phyloP scores from a whole-genome alignment of 2,797 vertebrate genomes.

The Hydrolagus colliei region DNA sequence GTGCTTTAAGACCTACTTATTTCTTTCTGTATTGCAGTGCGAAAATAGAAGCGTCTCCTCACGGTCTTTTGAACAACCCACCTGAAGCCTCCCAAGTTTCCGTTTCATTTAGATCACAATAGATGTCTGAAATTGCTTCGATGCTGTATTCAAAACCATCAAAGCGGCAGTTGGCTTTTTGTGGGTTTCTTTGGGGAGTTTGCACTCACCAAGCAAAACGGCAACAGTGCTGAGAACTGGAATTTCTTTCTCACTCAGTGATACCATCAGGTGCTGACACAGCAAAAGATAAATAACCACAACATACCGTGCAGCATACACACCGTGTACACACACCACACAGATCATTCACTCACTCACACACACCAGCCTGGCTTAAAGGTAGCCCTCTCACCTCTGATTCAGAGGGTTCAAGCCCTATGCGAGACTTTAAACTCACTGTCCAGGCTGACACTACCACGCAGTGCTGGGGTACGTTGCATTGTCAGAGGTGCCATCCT shows the following conservation, averaged over 20 bases:
- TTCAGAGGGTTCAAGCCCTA: too few species aligned
- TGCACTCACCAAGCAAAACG: not conserved
- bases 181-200: not conserved
- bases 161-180: not conserved
- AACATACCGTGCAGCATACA: too few species aligned
- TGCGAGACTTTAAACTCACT: too few species aligned
- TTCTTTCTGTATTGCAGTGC: not conserved
- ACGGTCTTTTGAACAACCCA: not conserved
- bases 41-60: not conserved
- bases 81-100: not conserved
- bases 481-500: too few species aligned
- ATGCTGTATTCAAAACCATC: not conserved
- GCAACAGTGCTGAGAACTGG: not conserved
- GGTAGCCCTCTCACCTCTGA: too few species aligned
- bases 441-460: too few species aligned
- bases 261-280: not conserved
- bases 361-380: too few species aligned
- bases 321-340: too few species aligned
- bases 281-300: too few species aligned
- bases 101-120: not conserved
- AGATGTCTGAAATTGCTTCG: not conserved
- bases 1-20: not conserved
- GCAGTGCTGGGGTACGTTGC: too few species aligned
- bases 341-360: too few species aligned
- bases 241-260: not conserved